Evolutionary conservation across 2,888 invertebrate species (phyloP), one percentile per base, ranked within the genome.

Genomic region (Himalopsyche tibetana): DNA sequence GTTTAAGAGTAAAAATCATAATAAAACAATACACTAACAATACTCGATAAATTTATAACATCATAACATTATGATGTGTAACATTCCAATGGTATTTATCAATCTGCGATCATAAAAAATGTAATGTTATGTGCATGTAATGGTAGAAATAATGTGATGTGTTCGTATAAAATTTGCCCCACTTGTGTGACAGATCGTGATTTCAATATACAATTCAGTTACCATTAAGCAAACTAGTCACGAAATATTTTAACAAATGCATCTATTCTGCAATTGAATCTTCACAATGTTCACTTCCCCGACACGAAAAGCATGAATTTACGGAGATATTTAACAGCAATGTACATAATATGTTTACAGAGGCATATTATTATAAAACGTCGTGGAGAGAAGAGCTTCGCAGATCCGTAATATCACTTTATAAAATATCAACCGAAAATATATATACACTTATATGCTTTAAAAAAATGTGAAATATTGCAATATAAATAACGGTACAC

Each of bases 181-280:
- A 82, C 85, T 45, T 85, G 81, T 85, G 45, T 51, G 63, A n/a
- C 42, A 36, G 51, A 82, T 69, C 56, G 82, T 56, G 82, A 81
- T 82, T n/a, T 19, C 19, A 19, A n/a, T 63, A 4, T 63, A 63
- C 85, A 36, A 40, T 51, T 12, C 38, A 63, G 83, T 63, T 83
- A 55, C 83, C 56, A 63, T 38, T 56, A 83, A 42, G 19, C 56
- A 83, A n/a, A 83, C 83, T 11, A 85, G 85, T 85, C 85, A 85
- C 85, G 85, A 81, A 42, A 82, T n/a, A 69, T 69, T 80, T 84
- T 55, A 85, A 82, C 74, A 85, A 82, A 42, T 56, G 63, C 83
- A 83, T 63, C 36, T 83, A 51, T 63, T 56, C 19, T 19, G 19
- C 19, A 63, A 56, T 28, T 28, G 28, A 42, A 9, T 55, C 36